Evolutionary conservation across 2,888 invertebrate species (phyloP), one percentile per base, ranked within the genome.

Genomic region (Lymantria monacha): DNA sequence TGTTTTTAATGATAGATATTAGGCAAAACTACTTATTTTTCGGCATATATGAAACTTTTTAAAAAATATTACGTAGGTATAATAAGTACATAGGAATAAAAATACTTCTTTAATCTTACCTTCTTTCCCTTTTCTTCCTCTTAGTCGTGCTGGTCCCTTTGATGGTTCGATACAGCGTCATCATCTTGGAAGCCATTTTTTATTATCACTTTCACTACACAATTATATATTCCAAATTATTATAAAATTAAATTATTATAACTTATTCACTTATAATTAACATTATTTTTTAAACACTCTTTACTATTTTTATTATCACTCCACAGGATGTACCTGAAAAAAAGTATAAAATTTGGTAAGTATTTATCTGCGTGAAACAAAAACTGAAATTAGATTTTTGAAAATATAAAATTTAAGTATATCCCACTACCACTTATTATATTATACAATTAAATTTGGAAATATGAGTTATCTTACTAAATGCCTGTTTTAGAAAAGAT

Each of bases 111-210:
- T 22, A 22, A 22, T 22, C 22, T 22, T 53, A 91, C 91, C 92
- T 92, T 81, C 92, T 83, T 66, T 92, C 92, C 47, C 92, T 76
- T 71, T 87, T 85, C 77, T 90, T 91, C 66, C 92, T 83, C 70
- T 91, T 92, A 22, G 88, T 76, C 0, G 92, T 92, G 46, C 92
- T 87, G 22, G 89, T 91, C 30, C 92, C 92, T 64, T 92, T 92
- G 50, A 92, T 92, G 78, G 92, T 92, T 77, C 92, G 80, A 70
- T 92, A 92, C 46, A 92, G 54, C 66, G 92, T 92, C 92, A 92
- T 92, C 92, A 92, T 92, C 70, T 88, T 92, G 81, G 50, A 40
- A 7, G 53, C 53, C 53, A 53, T 53, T 13, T 12, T 42, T 47
- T 56, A 46, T 48, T 44, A 67, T 47, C 53, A 49, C 72, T 69